Evolutionary conservation across 53 echinoderm and acorn worm genomes (phyloP).

Genomic region (Mesocentrotus franciscanus): DNA sequence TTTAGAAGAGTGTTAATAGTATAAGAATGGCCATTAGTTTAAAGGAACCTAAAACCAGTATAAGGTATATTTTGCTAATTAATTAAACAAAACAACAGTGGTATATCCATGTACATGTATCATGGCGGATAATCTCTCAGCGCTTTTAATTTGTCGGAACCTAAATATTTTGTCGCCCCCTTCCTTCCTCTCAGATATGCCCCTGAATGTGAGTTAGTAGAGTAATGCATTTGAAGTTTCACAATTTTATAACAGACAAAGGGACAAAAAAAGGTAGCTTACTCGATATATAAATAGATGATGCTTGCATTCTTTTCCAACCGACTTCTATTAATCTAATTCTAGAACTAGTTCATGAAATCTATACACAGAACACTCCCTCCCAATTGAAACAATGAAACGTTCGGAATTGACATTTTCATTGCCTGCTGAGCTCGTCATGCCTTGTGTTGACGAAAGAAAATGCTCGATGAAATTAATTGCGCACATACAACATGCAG

Average conservation of each 20-base stretch:
- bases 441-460: background rate
- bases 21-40: no score
- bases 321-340: background rate
- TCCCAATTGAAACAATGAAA: constrained; percentile 16
- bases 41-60: no score
- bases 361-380: background rate
- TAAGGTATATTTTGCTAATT: no score
- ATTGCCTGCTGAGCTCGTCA: background rate
- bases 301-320: background rate
- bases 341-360: constrained; percentile 37
- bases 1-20: no score
- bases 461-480: background rate
- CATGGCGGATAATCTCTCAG: no score
- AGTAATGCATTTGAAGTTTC: background rate
- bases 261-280: background rate
- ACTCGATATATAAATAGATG: background rate
- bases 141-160: no score
- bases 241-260: background rate
- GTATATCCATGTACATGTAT: no score
- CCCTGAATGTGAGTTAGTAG: background rate
- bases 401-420: constrained; percentile 31
- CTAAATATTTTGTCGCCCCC: no score
- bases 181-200: background rate
- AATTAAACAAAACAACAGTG: no score
- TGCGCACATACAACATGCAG: background rate